These are phyloP conservation scores for Pachymerium ferrugineum DNA, from an alignment of 2,888 invertebrate species.

Conservation along the genomic window DNA sequence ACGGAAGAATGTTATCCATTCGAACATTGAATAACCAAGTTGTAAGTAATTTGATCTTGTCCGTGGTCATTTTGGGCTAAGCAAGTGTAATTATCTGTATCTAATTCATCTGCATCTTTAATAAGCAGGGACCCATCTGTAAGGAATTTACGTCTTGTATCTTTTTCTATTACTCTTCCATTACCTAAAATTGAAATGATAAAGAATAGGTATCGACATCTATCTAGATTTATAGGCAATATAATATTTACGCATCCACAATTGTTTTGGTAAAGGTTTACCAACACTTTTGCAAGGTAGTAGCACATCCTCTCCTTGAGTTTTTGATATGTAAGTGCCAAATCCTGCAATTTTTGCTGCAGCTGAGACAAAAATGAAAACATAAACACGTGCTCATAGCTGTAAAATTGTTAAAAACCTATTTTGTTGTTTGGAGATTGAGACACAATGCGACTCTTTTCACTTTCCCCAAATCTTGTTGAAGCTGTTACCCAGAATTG, in stretches of 20 bases:
- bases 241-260: constrained; percentile 41
- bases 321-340: constrained; percentile 40
- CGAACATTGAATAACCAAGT: constrained; percentile 79
- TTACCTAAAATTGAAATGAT: too few relatives aligned
- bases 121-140: constrained; percentile 89
- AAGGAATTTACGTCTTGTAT: constrained; percentile 73
- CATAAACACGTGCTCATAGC: too few relatives aligned
- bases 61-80: constrained; percentile 88
- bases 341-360: constrained; percentile 47
- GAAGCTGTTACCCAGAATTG: background rate
- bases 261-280: constrained; percentile 42
- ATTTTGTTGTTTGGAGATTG: background rate
- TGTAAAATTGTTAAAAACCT: background rate
- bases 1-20: too few relatives aligned
- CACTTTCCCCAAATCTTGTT: background rate
- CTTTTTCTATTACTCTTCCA: background rate
- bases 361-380: constrained; percentile 38
- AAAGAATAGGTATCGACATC: background rate
- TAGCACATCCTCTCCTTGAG: constrained; percentile 44
- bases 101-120: constrained; percentile 77
- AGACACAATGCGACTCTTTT: background rate
- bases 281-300: constrained; percentile 46
- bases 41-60: constrained; percentile 86
- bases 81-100: constrained; percentile 91
- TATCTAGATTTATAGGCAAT: background rate